These are phyloP conservation scores for Macrotus californicus DNA, from an alignment of 2,113 vertebrate species.

Conservation along the genomic window DNA sequence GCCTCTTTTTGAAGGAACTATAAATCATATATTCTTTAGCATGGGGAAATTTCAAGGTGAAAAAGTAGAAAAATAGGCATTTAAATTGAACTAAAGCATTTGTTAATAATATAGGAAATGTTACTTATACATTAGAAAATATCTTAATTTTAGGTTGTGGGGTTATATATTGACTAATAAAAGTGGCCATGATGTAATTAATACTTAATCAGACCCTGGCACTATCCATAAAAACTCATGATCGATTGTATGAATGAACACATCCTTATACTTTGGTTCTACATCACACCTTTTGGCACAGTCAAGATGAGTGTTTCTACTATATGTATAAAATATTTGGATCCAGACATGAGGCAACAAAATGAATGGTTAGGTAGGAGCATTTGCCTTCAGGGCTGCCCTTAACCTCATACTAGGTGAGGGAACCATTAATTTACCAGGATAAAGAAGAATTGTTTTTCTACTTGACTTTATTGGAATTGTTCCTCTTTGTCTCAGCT, in stretches of 20 bases:
- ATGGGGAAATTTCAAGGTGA: not conserved
- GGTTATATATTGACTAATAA: not conserved
- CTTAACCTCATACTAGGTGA: not conserved
- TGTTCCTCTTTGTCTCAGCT: not conserved
- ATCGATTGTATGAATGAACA: not conserved
- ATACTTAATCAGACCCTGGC: not conserved
- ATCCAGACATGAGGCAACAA: not conserved
- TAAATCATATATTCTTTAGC: not conserved
- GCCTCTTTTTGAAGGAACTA: not conserved
- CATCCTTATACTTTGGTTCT: not conserved
- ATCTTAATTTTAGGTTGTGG: not conserved
- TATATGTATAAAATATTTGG: not conserved
- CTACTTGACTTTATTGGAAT: not conserved
- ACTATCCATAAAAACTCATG: not conserved
- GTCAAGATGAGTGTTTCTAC: not conserved
- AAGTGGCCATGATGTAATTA: not conserved
- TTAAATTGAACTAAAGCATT: not conserved
- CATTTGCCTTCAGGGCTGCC: not conserved
- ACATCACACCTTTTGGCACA: not conserved
- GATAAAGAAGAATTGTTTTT: not conserved
- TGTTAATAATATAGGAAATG: not conserved
- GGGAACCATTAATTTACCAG: not conserved
- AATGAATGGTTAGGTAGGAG: not conserved
- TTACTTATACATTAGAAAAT: not conserved
- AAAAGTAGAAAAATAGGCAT: not conserved